Evolutionary conservation across 2,113 vertebrate species (phyloP).

Genomic region (Gasterosteus aculeatus): DNA sequence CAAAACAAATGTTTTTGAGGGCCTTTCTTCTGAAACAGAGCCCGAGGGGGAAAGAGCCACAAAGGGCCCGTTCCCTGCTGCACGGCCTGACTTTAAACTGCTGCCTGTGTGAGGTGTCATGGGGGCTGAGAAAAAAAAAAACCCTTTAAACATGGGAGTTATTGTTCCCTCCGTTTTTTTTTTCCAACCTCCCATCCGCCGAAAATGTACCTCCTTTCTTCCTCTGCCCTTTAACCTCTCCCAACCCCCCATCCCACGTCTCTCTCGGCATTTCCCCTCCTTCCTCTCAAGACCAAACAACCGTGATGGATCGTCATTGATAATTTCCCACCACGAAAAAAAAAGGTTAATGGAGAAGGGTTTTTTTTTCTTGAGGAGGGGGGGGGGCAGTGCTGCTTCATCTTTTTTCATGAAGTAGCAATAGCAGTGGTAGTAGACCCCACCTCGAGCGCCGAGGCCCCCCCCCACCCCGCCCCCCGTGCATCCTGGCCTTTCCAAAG

Average conservation of each 20-base stretch:
- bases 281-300: constrained; percentile 74
- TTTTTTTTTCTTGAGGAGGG: constrained; percentile 38
- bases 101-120: constrained; percentile 68
- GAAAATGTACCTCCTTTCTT: constrained; percentile 85
- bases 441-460: constrained; percentile 61
- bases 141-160: constrained; percentile 77
- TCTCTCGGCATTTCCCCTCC: constrained; percentile 69
- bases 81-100: constrained; percentile 63
- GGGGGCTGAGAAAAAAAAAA: constrained; percentile 70
- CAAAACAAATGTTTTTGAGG: constrained; percentile 32
- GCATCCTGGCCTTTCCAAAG: constrained; percentile 67
- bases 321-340: constrained; percentile 78
- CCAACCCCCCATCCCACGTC: constrained; percentile 78
- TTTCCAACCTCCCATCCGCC: constrained; percentile 79
- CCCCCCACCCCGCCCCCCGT: background rate
- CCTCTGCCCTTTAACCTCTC: constrained; percentile 84
- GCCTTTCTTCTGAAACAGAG: constrained; percentile 50
- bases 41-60: constrained; percentile 37
- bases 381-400: constrained; percentile 66
- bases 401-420: constrained; percentile 67
- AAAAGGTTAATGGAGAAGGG: constrained; percentile 83
- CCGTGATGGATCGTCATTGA: constrained; percentile 86
- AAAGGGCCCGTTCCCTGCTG: constrained; percentile 34
- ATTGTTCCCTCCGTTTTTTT: constrained; percentile 73
- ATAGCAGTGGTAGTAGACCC: constrained; percentile 51